Percentiles rank a stretch among this genome's conserved stretches.
These are phyloP conservation scores for Colossoma macropomum DNA, from an alignment of 2,113 vertebrate species.

Conservation along the genomic window DNA sequence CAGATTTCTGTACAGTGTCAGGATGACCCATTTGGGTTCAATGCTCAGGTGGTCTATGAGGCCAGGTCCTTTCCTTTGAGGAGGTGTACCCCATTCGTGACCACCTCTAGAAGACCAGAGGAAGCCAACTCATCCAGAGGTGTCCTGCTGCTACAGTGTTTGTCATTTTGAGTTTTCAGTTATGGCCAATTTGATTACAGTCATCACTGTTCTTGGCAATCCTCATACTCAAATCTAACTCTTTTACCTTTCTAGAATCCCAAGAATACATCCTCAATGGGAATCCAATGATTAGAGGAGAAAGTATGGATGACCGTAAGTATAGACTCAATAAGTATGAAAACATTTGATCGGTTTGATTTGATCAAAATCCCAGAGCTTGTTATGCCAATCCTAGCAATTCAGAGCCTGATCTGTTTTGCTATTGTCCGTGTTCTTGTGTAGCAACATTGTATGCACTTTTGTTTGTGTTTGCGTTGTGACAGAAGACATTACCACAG, in stretches of 20 bases:
- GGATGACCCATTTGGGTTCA: slow-evolving; percentile 40
- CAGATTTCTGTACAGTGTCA: slow-evolving; percentile 39
- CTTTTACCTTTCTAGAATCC: not conserved
- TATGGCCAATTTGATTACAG: not conserved
- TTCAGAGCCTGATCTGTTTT: too few relatives aligned
- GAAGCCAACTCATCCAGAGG: not conserved
- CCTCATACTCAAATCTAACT: not conserved
- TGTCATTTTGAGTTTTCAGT: not conserved
- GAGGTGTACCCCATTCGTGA: slow-evolving; percentile 40
- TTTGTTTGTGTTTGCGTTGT: not conserved
- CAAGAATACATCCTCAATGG: not conserved
- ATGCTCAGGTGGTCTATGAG: slow-evolving; percentile 27
- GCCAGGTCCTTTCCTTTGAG: not conserved
- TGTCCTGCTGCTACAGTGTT: not conserved
- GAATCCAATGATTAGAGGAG: not conserved
- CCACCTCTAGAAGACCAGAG: not conserved
- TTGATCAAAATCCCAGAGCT: too few relatives aligned
- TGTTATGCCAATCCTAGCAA: not conserved
- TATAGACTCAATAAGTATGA: not conserved
- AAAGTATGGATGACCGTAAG: not conserved
- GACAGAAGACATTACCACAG: not conserved
- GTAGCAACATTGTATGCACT: not conserved
- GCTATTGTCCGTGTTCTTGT: not conserved
- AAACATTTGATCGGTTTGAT: not conserved
- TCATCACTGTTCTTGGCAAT: not conserved